Evolutionary conservation across 2,113 vertebrate genomes (phyloP).

Genomic region (mouse (Mus musculus)): DNA sequence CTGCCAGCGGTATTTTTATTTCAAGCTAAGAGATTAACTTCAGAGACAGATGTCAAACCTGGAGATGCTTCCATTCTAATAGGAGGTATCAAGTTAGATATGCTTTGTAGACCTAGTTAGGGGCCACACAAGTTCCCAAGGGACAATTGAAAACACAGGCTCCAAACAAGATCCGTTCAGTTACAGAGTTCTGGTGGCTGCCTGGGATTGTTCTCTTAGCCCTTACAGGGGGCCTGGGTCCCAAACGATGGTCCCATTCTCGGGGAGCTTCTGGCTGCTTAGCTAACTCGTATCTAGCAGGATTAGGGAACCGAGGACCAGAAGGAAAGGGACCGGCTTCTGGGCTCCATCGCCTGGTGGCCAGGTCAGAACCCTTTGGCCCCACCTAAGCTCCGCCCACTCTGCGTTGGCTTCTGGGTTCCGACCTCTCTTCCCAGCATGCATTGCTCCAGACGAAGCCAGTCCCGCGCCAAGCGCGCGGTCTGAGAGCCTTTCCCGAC

Average conservation of each 20-base stretch:
- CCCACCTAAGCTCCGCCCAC: background rate
- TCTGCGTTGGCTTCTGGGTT: background rate
- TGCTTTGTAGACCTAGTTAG: background rate
- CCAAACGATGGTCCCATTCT: background rate
- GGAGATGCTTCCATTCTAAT: background rate
- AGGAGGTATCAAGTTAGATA: background rate
- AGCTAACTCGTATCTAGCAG: accelerated
- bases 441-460: conserved; percentile 58
- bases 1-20: background rate
- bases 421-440: conserved; percentile 70
- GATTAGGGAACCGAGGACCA: no score
- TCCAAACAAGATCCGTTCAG: background rate
- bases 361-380: background rate
- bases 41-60: background rate
- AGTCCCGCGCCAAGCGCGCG: conserved; percentile 70
- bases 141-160: background rate
- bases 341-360: no score
- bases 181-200: background rate
- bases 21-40: background rate
- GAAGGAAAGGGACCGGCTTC: background rate
- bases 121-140: background rate
- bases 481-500: conserved; percentile 67
- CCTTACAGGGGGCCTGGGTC: background rate
- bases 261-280: accelerated
- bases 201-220: background rate